Evolutionary conservation across 2,888 invertebrate genomes (phyloP), one percentile per base, ranked within the genome.

Genomic region (Malthinus seriepunctatus): DNA sequence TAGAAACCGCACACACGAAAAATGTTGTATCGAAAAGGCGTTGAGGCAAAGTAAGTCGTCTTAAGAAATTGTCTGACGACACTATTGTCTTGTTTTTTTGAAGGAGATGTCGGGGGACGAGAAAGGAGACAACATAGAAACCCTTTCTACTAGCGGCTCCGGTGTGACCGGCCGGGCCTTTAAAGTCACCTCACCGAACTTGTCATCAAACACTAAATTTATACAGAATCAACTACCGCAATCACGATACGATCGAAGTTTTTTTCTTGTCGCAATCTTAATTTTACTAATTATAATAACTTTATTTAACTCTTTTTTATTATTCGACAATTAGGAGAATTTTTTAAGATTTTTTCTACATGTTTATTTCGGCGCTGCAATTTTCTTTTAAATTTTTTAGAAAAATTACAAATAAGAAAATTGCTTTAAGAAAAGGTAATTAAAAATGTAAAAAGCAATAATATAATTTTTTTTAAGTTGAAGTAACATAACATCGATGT

Each of bases 141-240:
- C 78, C 78, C 78, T 78, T 78, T 78, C 75, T 77, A 71, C 69
- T 67, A 63, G 69, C 73, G 77, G 78, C 78, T 76, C 77, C 78
- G 72, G 70, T 67, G 72, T 70, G 76, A 70, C 74, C 73, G 71
- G 39, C 34, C 32, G 70, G 68, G 71, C 68, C 75, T 23, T 23
- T 71, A 73, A 72, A 71, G 50, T 49, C 47, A 44, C 55, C 44
- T 50, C 49, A 53, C 57, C 52, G 51, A 48, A 54, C 42, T 56
- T 57, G 57, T 60, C 64, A 51, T 50, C 55, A 50, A 55, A 60
- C 60, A 23, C 23, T 23, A 23, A 23, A 23, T 23, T 23, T 23
- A 23, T 23, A 51, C 50, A 50, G 50, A 61, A 53, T 50, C 56
- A 49, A 56, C 61, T 48, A 47, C 56, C 23, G 47, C 33, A 34